phyloP scores from a whole-genome alignment of 2,113 vertebrate genomes.

The Tautogolabrus adspersus region DNA sequence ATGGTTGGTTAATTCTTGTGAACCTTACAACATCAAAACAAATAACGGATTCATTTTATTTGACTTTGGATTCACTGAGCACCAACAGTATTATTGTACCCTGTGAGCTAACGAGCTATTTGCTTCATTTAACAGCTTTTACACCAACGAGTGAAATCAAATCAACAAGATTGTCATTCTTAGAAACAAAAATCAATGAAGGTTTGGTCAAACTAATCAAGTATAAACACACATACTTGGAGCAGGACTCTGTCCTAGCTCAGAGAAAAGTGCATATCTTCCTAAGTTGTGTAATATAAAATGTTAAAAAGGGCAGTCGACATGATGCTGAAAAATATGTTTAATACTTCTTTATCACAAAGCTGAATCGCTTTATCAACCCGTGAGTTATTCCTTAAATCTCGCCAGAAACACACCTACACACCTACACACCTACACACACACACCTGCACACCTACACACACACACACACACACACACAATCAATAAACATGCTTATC shows the following conservation, averaged over 20 bases:
- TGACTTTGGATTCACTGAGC: background rate
- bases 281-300: background rate
- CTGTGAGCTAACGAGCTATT: background rate
- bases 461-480: background rate
- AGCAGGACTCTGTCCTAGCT: no score
- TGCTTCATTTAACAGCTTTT: background rate
- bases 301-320: slow-evolving; percentile 20
- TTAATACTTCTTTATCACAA: slow-evolving; percentile 11
- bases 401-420: background rate
- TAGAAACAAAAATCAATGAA: no score
- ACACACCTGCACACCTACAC: no score
- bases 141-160: background rate
- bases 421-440: no score
- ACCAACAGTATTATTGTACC: background rate
- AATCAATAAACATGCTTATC: background rate
- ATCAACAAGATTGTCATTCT: background rate
- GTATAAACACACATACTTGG: no score
- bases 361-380: slow-evolving; percentile 17
- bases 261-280: background rate
- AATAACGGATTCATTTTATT: background rate
- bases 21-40: background rate
- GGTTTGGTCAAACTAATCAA: no score
- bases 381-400: background rate
- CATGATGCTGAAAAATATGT: background rate
- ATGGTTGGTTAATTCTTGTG: background rate